Evolutionary conservation across 1,140 invertebrate species (phyloP).

Genomic region (Riptortus pedestris): DNA sequence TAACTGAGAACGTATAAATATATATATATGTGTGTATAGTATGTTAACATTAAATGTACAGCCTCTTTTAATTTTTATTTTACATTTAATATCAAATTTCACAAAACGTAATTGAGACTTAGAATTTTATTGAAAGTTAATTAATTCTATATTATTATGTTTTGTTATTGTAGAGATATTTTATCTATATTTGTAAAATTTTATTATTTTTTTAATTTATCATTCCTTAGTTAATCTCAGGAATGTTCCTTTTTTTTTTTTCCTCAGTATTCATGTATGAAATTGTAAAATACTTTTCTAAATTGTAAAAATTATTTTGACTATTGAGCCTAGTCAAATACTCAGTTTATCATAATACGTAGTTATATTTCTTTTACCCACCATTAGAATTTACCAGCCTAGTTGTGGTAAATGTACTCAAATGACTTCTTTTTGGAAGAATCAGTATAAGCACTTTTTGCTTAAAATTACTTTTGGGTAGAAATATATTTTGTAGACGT

Average conservation of each 20-base stretch:
- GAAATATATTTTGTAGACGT: neutral
- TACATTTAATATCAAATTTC: neutral
- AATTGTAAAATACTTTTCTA: neutral
- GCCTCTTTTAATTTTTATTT: neutral
- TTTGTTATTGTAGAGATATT: neutral
- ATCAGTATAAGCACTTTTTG: slow-evolving; percentile 15
- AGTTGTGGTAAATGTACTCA: slow-evolving; percentile 11
- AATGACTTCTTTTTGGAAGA: slow-evolving; percentile 8
- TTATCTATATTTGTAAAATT: neutral
- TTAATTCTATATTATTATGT: neutral
- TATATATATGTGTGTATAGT: neutral
- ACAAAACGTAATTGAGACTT: neutral
- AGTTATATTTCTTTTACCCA: slow-evolving; percentile 2
- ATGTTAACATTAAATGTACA: slow-evolving; percentile 2
- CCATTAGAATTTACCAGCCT: slow-evolving; percentile 11
- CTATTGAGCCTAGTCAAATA: slow-evolving; percentile 10
- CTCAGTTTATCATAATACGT: neutral
- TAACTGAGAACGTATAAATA: neutral
- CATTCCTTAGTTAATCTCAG: neutral
- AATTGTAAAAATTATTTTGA: slow-evolving; percentile 5
- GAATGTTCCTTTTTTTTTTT: neutral
- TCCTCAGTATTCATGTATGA: neutral
- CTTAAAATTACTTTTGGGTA: slow-evolving; percentile 11
- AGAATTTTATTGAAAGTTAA: neutral
- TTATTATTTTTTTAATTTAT: neutral